Evolutionary conservation across 2,888 invertebrate genomes (phyloP), one percentile per base, ranked within the genome.

Genomic region (Onthophagus sagittarius): DNA sequence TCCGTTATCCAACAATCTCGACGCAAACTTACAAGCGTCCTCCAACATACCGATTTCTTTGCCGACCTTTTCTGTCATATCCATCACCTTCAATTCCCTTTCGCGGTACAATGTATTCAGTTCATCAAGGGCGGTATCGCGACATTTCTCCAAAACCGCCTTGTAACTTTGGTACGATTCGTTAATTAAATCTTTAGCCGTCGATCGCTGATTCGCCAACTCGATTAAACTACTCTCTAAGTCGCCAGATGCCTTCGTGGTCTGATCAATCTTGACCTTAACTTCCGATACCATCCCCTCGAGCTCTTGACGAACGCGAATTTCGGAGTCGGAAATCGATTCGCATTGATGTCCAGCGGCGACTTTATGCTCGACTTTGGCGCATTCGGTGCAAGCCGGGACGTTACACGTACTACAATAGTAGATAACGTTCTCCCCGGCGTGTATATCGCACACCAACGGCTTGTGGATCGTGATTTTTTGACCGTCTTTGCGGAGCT

Each of bases 71-170:
- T 78, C 93, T 82, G 93, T 91, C 76, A 93, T 88, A 82, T 96
- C 96, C 96, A 97, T 97, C 53, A 97, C 92, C 84, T 93, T 92
- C 62, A 97, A 88, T 85, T 96, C 96, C 75, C 95, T 90, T 81
- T 93, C 92, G 75, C 93, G 93, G 84, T 97, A 96, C 76, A 94
- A 84, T 77, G 89, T 89, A 79, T 92, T 91, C 67, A 95, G 88
- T 81, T 93, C 91, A 77, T 90, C 89, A 15, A 95, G 85, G 14
- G 93, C 89, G 70, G 90, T 90, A 80, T 96, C 95, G 78, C 93
- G 90, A 77, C 93, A 92, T 79, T 92, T 90, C 80, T 96, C 96
- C 76, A 97, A 86, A 72, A 94, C 89, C 39, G 93, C 92, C 84
- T 93, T 94, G 82, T 92, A 94, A 81, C 91, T 92, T 82, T 92